Base-by-base conservation (phyloP, 1,140 invertebrate genomes). In the Drosophila tani region DNA sequence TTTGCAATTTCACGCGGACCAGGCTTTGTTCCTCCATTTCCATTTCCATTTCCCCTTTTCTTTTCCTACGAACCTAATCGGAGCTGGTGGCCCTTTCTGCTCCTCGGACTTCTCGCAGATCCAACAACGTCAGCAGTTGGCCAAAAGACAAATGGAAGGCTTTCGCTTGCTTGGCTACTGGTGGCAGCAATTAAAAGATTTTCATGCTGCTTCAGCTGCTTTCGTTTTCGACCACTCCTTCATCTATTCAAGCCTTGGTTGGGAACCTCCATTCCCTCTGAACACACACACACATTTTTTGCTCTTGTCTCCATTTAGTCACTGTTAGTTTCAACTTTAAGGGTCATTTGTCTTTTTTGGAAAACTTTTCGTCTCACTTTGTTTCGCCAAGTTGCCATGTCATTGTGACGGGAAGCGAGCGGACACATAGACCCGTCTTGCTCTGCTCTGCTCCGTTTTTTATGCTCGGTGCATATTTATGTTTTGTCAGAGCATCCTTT, bases 321-420 rank as follows among this genome's bases (percentile, higher is more conserved):
- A 90, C 84, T 88, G 84, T 88, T 88, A 79, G 84, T 88, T 88
- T 81, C 79, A 90, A 90, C 81, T 88, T 81, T 81, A 69, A 71
- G 85, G 77, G 81, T 88, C 85, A 88, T 88, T 88, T 88, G 84
- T 88, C 84, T 88, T 76, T 56, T 67, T 76, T 76, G 75, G 62
- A 14, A 79, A 86, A 82, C 68, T 86, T 86, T 79, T 81, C 73
- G 78, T 88, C 78, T 90, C 81, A 88, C 85, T 90, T 90, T 88
- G 81, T 87, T 86, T 86, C 65, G 82, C 82, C 82, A 85, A 85
- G 62, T 85, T 88, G 77, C 69, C 83, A 81, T 88, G 84, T 87
- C 84, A 87, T 73, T 64, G 50, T 63, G 70, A 73, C 46, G 68
- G 68, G 49, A 32, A 53, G 49, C 49, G 56, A 45, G 19, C 47